Conservation (phyloP, 2,888 invertebrate species). For the Mesorhabditis spiculigera region DNA sequence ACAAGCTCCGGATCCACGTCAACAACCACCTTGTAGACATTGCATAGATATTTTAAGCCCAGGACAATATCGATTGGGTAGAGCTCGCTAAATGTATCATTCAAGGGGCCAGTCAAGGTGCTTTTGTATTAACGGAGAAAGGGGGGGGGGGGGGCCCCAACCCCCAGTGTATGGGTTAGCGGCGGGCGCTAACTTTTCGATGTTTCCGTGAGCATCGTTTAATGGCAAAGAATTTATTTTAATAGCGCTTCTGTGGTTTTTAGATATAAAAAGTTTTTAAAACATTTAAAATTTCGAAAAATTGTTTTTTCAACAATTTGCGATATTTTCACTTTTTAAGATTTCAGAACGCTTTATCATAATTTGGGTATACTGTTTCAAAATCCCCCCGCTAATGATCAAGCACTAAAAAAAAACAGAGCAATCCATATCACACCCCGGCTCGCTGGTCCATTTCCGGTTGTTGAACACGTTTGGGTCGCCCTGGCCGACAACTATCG, state of each 20-base stretch:
- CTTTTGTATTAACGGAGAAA: too few species aligned
- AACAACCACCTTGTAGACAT: conserved; percentile 43
- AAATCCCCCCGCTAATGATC: neutral
- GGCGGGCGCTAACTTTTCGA: too few species aligned
- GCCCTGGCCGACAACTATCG: conserved; percentile 30
- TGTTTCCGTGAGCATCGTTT: too few species aligned
- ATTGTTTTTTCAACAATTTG: too few species aligned
- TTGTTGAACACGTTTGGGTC: conserved; percentile 30
- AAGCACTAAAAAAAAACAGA: neutral
- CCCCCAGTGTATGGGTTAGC: too few species aligned
- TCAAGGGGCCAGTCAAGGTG: too few species aligned
- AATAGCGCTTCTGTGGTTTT: neutral
- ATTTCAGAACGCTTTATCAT: too few species aligned
- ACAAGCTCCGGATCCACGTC: conserved; percentile 33
- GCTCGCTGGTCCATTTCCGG: conserved; percentile 26
- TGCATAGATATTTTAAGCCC: conserved; percentile 30
- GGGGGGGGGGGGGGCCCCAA: too few species aligned
- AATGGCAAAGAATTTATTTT: neutral
- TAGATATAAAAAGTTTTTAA: neutral
- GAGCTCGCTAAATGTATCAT: conserved; percentile 21
- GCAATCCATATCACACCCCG: conserved; percentile 17
- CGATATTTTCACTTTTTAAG: too few species aligned
- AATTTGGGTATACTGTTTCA: too few species aligned
- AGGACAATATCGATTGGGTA: conserved; percentile 44
- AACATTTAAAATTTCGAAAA: too few species aligned